Evolutionary conservation across 1,140 invertebrate species (phyloP), one percentile per base, ranked within the genome.

Genomic region (Diorhabda elongata): DNA sequence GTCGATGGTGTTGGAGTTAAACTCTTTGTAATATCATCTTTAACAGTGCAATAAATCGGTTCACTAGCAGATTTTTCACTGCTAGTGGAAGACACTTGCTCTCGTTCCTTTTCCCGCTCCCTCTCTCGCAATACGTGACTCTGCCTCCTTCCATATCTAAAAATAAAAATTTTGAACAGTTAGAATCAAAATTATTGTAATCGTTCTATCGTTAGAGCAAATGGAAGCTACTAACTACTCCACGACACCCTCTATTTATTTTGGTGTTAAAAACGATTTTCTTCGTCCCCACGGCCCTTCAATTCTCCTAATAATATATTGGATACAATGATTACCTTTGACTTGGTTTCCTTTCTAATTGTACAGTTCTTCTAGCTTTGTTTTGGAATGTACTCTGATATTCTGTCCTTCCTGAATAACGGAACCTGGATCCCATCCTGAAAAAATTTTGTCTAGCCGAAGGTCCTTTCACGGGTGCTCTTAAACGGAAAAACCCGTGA

Each of bases 401-500:
- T 82, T 98, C 96, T 0, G 97, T 99, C 80, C 96, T 90, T 0
- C 94, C 93, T 2, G 91, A 95, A 80, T 98, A 98, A 79, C 96
- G 89, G 81, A 98, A 98, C 58, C 96, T 85, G 0, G 96, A 98
- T 44, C 96, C 96, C 93, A 98, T 97, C 67, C 96, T 86, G 83
- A 98, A 97, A 82, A 98, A 98, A 82, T 97, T 98, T 79, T 98
- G 96, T 44, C 94, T 85, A 0, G 92, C 91, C 41, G 90, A 93
- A 0, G 92, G 92, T 3, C 93, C 92, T 81, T 97, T 96, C 0
- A 94, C 91, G 0, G 95, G 92, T 43, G 93, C 94, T 71, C 93
- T 88, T 9, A 99, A 83, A 73, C 97, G 88, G 87, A 99, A 99
- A 86, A 99, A 99, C 0, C 96, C 94, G 82, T 99, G 97, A 84